Evolutionary conservation across 1,140 invertebrate species (phyloP).

Genomic region (Helicoverpa zea): DNA sequence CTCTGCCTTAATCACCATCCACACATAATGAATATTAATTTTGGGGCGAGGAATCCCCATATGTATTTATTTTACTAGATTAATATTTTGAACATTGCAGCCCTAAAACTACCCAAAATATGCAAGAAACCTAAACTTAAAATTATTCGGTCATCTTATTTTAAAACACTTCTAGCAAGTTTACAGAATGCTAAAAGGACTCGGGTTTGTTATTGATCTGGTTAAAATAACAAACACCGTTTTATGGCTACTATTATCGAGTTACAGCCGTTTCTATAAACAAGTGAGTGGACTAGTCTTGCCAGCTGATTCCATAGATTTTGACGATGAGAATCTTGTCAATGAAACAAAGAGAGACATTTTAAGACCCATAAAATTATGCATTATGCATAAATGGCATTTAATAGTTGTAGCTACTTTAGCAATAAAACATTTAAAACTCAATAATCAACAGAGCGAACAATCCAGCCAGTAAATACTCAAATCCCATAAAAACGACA

Average conservation of each 20-base stretch:
- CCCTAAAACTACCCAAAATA: neutral
- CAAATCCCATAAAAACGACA: no score
- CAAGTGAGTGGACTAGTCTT: conserved; percentile 35
- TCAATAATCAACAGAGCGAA: no score
- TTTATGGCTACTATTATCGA: conserved; percentile 72
- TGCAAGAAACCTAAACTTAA: neutral
- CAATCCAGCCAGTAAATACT: no score
- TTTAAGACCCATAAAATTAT: no score
- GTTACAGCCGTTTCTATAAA: conserved; percentile 56
- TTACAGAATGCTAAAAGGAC: conserved; percentile 47
- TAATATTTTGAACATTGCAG: neutral
- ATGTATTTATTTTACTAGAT: no score
- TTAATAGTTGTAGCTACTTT: no score
- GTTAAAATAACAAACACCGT: conserved; percentile 77
- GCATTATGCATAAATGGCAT: no score
- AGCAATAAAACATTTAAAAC: no score
- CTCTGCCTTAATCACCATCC: no score
- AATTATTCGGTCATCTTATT: conserved; percentile 7
- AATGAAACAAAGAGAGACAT: neutral
- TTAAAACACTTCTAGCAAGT: conserved; percentile 56
- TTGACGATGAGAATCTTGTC: conserved; percentile 11
- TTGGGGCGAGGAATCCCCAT: neutral
- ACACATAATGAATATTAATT: neutral
- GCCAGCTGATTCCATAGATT: conserved; percentile 8
- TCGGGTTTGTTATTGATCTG: conserved; percentile 71